A percentile compares a stretch with the other conserved stretches of the same genome.
phyloP scores from a whole-genome alignment of 2,888 invertebrate species.

The Hirudinaria manillensis region DNA sequence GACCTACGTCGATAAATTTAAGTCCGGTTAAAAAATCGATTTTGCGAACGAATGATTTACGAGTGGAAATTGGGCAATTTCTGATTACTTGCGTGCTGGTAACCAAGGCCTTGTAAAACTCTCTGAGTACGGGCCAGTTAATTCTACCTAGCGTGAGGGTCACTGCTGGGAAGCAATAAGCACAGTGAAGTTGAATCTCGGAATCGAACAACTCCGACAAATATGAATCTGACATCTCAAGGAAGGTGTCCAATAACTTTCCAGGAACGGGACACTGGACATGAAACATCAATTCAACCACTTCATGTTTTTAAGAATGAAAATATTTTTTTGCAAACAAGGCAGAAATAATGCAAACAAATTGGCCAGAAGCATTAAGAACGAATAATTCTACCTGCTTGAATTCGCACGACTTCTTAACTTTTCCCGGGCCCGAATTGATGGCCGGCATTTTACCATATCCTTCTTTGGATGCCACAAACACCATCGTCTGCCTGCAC shows the following conservation, averaged over 20 bases:
- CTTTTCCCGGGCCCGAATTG: not conserved
- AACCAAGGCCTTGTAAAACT: slow-evolving; percentile 12
- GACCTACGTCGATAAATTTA: slow-evolving; percentile 14
- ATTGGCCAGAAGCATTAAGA: too few species aligned
- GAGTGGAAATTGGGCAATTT: not conserved
- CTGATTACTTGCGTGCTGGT: slow-evolving; percentile 17
- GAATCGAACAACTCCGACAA: slow-evolving; percentile 21
- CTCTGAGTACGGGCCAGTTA: slow-evolving; percentile 21
- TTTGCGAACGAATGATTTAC: not conserved
- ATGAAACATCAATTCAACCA: too few species aligned
- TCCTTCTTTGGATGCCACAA: slow-evolving; percentile 3
- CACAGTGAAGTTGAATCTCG: slow-evolving; percentile 24
- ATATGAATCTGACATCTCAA: slow-evolving; percentile 9
- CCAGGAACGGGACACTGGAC: slow-evolving; percentile 21
- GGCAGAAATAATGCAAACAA: too few species aligned
- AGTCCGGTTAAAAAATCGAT: not conserved
- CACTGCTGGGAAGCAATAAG: slow-evolving; percentile 22
- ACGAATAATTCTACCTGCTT: not conserved
- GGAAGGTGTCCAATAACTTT: slow-evolving; percentile 6
- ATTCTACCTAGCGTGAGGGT: not conserved
- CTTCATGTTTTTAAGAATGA: not conserved
- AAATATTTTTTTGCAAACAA: not conserved
- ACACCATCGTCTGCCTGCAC: slow-evolving; percentile 23
- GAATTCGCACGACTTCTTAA: not conserved
- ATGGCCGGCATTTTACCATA: slow-evolving; percentile 5